Evolutionary conservation across 2,888 invertebrate genomes (phyloP).

Genomic region (Campoplex nolae): DNA sequence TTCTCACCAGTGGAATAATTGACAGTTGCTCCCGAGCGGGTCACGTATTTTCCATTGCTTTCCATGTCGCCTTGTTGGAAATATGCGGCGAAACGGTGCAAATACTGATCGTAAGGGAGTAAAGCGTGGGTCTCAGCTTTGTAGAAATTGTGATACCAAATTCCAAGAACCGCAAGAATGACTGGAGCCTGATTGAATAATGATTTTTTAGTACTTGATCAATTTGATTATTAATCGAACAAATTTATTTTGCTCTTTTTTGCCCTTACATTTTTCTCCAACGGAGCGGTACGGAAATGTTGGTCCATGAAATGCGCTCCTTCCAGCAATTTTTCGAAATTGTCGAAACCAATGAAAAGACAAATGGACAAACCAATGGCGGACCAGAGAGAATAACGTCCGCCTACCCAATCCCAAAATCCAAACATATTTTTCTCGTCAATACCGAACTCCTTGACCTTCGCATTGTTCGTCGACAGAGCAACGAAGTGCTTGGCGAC

Average conservation of each 20-base stretch:
- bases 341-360: conserved; percentile 96
- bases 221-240: neutral
- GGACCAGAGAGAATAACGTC: conserved; percentile 98
- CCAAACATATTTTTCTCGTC: conserved; percentile 99
- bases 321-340: conserved; percentile 95
- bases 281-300: conserved; percentile 94
- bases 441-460: conserved; percentile 99
- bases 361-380: conserved; percentile 99
- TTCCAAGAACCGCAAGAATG: conserved; percentile 95
- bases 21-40: conserved; percentile 88
- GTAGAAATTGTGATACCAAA: conserved; percentile 98
- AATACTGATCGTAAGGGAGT: conserved; percentile 99
- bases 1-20: conserved; percentile 85
- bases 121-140: conserved; percentile 98
- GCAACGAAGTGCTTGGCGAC: conserved; percentile 99
- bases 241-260: too few relatives aligned
- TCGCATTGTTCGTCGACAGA: conserved; percentile 96
- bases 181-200: conserved; percentile 91
- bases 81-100: conserved; percentile 99
- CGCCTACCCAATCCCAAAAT: conserved; percentile 99
- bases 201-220: neutral
- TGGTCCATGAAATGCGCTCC: conserved; percentile 98
- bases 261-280: conserved; percentile 94
- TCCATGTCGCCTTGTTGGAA: conserved; percentile 99
- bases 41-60: conserved; percentile 98